These are phyloP conservation scores for Euwallacea similis DNA, from an alignment of 1,140 invertebrate genomes.

Conservation along the genomic window DNA sequence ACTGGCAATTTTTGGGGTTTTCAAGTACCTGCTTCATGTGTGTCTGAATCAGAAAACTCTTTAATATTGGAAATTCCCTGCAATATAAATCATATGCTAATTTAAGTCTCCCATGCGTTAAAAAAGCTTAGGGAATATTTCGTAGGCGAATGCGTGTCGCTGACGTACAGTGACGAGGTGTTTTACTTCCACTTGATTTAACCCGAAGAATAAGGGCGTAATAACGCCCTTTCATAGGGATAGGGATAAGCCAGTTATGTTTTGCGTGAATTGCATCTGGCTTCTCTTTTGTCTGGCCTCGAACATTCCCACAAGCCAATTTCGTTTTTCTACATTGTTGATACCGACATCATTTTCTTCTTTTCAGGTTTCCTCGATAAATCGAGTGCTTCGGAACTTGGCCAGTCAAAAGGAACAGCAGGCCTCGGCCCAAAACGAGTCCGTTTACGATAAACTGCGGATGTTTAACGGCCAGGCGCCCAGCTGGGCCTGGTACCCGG, in stretches of 20 bases:
- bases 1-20: too few species aligned
- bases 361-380: conserved; percentile 79
- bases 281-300: conserved; percentile 46
- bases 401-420: conserved; percentile 87
- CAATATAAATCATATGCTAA: background rate
- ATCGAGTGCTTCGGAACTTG: conserved; percentile 93
- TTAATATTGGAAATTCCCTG: too few species aligned
- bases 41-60: too few species aligned
- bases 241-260: conserved; percentile 51
- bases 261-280: conserved; percentile 50
- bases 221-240: conserved; percentile 46
- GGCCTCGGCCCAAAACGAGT: conserved; percentile 61
- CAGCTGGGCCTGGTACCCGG: conserved; percentile 54
- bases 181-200: conserved; percentile 51
- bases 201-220: conserved; percentile 49
- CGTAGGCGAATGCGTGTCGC: conserved; percentile 39
- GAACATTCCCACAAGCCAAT: conserved; percentile 41
- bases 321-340: background rate
- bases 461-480: conserved; percentile 75
- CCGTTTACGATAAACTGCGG: conserved; percentile 83
- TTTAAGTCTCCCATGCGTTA: conserved; percentile 24
- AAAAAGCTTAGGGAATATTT: conserved; percentile 34
- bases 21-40: too few species aligned
- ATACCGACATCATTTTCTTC: background rate
- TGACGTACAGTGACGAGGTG: conserved; percentile 51